Base-by-base conservation (phyloP, 2,113 vertebrate genomes). In the Phycodurus eques region DNA sequence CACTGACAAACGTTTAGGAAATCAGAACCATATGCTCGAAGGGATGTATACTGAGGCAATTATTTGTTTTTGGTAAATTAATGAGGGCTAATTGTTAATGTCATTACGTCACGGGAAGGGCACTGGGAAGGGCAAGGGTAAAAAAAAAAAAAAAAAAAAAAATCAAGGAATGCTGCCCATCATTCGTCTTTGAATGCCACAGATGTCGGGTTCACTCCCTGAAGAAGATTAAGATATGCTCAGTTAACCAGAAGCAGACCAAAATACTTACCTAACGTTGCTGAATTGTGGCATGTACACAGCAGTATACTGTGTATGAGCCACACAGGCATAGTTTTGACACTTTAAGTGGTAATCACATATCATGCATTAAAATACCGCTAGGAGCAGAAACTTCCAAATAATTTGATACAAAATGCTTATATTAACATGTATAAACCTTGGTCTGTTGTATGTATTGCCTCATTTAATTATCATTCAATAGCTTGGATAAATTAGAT, bases 31-130 rank as follows among this genome's bases (percentile, higher is more conserved):
- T 87, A 92, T 94, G 93, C 85, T 85, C 15, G 71, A 75, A 79
- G 86, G 86, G 86, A 84, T 90, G 83, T 73, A 76, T 60, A 76
- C 84, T 67, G 76, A 78, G 80, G 82, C 78, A 90, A 88, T 92
- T 93, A 92, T 93, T 94, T 93, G 91, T 91, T 93, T 94, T 91
- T 90, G 85, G 83, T 82, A 93, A 93, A 94, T 94, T 91, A 94
- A 92, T 94, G 92, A 88, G 78, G 84, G 85, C 92, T 93, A 93
- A 92, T 93, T 94, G 91, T 90, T 92, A 91, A 92, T 90, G 90
- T 90, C 90, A 89, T 92, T 91, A 93, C 90, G 90, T 92, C 90
- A 91, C 27, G 65, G 83, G 79, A 80, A 84, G 84, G 88, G 86
- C 70, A 83, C n/a, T 33, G 56, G 75, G 81, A 84, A 90, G 84